Percentiles rank a stretch among this genome's conserved stretches.
These are phyloP conservation scores for Ypsolopha scabrella DNA, from an alignment of 2,888 invertebrate genomes.

Conservation along the genomic window DNA sequence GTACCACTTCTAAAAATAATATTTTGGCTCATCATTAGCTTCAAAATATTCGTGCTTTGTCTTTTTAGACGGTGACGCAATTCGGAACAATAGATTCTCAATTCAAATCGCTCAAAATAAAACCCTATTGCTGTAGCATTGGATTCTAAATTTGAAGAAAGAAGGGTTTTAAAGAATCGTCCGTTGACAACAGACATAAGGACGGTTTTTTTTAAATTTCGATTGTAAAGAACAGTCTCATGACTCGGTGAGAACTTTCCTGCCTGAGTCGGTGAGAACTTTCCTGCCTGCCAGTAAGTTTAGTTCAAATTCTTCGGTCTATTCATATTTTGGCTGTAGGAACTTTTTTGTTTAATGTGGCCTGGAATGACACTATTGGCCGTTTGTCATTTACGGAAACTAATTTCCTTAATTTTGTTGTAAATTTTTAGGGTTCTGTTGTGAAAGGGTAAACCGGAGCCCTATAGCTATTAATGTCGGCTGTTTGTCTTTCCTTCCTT, in stretches of 20 bases:
- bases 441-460: too few species aligned
- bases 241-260: constrained; percentile 62
- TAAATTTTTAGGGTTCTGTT: too few species aligned
- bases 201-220: constrained; percentile 66
- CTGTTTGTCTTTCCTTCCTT: too few species aligned
- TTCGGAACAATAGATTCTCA: constrained; percentile 51
- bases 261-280: constrained; percentile 55
- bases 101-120: constrained; percentile 13
- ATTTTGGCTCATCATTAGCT: constrained; percentile 62
- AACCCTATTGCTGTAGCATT: constrained; percentile 14
- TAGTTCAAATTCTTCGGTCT: background rate
- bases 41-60: constrained; percentile 57
- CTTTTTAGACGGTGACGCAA: constrained; percentile 68
- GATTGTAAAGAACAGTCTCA: constrained; percentile 68
- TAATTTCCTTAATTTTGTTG: too few species aligned
- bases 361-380: too few species aligned
- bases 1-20: constrained; percentile 53
- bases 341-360: background rate
- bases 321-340: background rate
- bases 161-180: constrained; percentile 34
- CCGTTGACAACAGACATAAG: constrained; percentile 69
- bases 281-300: constrained; percentile 22
- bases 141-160: constrained; percentile 15
- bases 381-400: too few species aligned
- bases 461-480: too few species aligned